phyloP scores from a whole-genome alignment of 1,140 invertebrate species.

The Pseudomyrmex dendroicus region DNA sequence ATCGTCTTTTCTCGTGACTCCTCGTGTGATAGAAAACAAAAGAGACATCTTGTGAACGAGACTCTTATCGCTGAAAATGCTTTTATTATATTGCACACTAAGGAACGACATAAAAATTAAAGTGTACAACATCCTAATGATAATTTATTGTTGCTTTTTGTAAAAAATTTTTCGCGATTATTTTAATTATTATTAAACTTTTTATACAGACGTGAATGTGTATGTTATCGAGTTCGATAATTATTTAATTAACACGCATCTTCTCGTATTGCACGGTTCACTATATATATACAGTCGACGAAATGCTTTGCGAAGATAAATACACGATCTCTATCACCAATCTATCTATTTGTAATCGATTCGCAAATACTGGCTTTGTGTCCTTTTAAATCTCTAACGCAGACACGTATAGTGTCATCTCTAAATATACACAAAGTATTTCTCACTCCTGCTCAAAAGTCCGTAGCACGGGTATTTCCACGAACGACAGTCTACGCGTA shows the following conservation, averaged over 20 bases:
- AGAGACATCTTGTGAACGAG: not conserved
- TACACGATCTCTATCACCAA: slow-evolving; percentile 17
- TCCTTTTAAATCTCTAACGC: slow-evolving; percentile 32
- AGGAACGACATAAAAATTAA: not conserved
- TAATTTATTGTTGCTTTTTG: not conserved
- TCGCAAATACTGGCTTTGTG: slow-evolving; percentile 50
- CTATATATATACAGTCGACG: slow-evolving; percentile 15
- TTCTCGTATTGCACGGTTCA: not conserved
- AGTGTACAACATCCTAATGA: not conserved
- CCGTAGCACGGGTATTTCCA: not conserved
- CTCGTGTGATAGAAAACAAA: slow-evolving; percentile 13
- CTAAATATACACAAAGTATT: slow-evolving; percentile 31
- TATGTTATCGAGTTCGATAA: slow-evolving; percentile 1
- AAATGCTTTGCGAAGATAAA: not conserved
- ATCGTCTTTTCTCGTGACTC: slow-evolving; percentile 16
- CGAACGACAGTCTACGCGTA: slow-evolving; percentile 7
- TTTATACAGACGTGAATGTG: not conserved
- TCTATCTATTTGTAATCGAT: slow-evolving; percentile 37
- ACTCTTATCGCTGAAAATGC: not conserved
- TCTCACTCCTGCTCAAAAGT: not conserved
- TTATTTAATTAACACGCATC: not conserved
- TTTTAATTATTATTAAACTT: slow-evolving; percentile 1
- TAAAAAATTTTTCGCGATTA: not conserved
- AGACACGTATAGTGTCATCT: slow-evolving; percentile 20
- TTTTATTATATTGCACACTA: not conserved